Evolutionary conservation across 2,888 invertebrate genomes (phyloP).

Genomic region (Cistogaster globosa): DNA sequence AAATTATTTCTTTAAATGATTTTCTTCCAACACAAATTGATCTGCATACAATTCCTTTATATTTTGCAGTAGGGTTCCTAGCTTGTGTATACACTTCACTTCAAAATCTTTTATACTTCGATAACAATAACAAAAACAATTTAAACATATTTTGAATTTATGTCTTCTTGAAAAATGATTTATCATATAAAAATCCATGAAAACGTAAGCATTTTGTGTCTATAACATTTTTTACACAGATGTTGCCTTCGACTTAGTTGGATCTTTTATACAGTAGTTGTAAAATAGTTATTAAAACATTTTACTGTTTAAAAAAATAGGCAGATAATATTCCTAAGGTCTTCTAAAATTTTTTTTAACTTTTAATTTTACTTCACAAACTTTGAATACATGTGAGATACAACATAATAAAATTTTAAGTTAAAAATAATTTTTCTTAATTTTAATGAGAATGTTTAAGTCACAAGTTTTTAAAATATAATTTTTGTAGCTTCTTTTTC

Average conservation of each 20-base stretch:
- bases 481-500: too few relatives aligned
- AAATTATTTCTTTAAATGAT: too few relatives aligned
- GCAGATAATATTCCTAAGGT: neutral
- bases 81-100: neutral
- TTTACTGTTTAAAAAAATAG: neutral
- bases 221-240: neutral
- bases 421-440: too few relatives aligned
- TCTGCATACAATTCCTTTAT: neutral
- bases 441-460: too few relatives aligned
- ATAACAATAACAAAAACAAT: neutral
- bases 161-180: neutral
- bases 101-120: neutral
- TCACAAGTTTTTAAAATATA: too few relatives aligned
- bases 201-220: constrained; percentile 7
- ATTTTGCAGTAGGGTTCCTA: neutral
- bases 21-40: too few relatives aligned
- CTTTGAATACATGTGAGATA: neutral
- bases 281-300: constrained; percentile 27
- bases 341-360: neutral
- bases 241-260: neutral
- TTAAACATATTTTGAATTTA: neutral
- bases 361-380: neutral
- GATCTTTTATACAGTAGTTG: constrained; percentile 27
- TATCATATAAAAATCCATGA: constrained; percentile 11
- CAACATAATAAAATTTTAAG: too few relatives aligned